A percentile compares a stretch with the other conserved stretches of the same genome.
These are phyloP conservation scores for Chondrosia reniformis DNA, from an alignment of 37 sponge, comb jelly and placozoan species.

Conservation along the genomic window DNA sequence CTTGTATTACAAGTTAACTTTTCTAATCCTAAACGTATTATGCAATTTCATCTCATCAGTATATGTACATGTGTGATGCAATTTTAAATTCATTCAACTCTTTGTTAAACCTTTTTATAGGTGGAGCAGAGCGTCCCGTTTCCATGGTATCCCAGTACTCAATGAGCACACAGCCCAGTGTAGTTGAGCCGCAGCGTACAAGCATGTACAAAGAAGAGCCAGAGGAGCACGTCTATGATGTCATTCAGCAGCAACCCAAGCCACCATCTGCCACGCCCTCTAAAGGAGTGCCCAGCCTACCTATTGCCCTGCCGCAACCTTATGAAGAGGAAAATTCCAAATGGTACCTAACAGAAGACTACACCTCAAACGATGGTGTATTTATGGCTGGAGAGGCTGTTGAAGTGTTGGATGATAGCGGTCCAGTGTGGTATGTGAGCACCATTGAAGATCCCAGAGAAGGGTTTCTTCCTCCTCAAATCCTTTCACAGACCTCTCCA, in stretches of 20 bases:
- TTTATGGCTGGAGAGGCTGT: constrained; percentile 33
- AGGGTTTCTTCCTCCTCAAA: not conserved
- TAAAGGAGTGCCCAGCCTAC: not conserved
- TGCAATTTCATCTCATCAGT: no score
- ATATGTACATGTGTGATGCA: no score
- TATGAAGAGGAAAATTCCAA: not conserved
- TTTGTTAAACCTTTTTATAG: no score
- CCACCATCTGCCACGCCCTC: not conserved
- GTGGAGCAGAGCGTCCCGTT: not conserved
- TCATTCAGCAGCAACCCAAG: not conserved
- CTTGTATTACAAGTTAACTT: no score
- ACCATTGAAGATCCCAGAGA: constrained; percentile 5
- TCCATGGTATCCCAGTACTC: constrained; percentile 21
- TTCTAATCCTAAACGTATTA: no score
- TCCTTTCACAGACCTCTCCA: not conserved
- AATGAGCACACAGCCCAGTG: not conserved
- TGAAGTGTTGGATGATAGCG: constrained; percentile 50
- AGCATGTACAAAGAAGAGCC: not conserved
- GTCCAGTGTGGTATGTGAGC: not conserved
- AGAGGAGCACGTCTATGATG: not conserved
- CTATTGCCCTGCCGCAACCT: not conserved
- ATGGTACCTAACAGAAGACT: constrained; percentile 8
- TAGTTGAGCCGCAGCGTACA: not conserved
- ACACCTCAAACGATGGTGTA: not conserved
- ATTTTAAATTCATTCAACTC: no score